Evolutionary conservation across 2,888 invertebrate species (phyloP).

Genomic region (Heliconius aoede): DNA sequence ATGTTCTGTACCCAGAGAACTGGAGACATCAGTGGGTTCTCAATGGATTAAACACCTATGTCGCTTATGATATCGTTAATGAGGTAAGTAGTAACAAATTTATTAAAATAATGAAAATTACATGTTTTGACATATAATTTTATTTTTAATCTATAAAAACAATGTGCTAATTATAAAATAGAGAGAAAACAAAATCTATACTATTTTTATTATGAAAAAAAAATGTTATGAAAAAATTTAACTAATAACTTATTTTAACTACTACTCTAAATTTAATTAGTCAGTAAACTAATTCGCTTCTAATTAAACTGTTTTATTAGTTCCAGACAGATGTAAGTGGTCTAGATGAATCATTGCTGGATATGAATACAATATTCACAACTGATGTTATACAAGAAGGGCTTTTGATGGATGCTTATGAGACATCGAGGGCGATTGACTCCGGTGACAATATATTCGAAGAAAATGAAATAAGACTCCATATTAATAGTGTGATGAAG

Average conservation of each 20-base stretch:
- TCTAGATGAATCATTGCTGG: conserved; percentile 59
- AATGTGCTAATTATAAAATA: too few species aligned
- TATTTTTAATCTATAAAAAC: too few species aligned
- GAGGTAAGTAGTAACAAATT: conserved; percentile 63
- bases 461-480: conserved; percentile 59
- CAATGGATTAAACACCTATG: conserved; percentile 83
- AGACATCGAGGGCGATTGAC: conserved; percentile 54
- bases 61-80: conserved; percentile 83
- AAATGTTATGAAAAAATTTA: too few species aligned
- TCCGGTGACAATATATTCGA: conserved; percentile 56
- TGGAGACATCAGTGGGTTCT: conserved; percentile 86
- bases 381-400: conserved; percentile 74
- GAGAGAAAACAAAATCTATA: too few species aligned
- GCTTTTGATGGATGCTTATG: conserved; percentile 63
- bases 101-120: neutral
- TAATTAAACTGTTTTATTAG: conserved; percentile 28
- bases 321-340: conserved; percentile 52
- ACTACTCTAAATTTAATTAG: too few species aligned
- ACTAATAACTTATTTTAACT: neutral
- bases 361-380: conserved; percentile 68
- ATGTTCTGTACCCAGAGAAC: conserved; percentile 83
- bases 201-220: too few species aligned
- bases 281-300: too few species aligned
- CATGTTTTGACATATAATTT: neutral
- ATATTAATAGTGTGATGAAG: conserved; percentile 60